Evolutionary conservation across 1,140 invertebrate species (phyloP), one percentile per base, ranked within the genome.

Genomic region (Lethrus apterus): DNA sequence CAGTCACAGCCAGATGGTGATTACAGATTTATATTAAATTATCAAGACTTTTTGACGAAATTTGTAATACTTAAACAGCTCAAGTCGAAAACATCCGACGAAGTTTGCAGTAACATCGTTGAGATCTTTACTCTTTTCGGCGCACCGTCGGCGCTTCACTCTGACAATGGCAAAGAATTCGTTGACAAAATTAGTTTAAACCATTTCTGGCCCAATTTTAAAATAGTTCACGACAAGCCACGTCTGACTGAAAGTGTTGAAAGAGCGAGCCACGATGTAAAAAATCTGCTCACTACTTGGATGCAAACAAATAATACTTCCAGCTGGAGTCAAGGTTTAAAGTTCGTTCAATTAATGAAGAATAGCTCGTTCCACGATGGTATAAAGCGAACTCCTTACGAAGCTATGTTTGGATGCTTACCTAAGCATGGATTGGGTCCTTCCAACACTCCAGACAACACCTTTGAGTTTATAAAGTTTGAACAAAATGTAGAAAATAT

Each of bases 21-120:
- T 0, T 67, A 47, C 44, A 66, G 61, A 43, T 71, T 64, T 44
- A 60, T 72, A 36, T 47, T 74, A 21, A 53, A 65, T 2, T 72
- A 72, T 48, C 66, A 72, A 60, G 65, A 71, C 40, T 62, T 69
- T 31, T 44, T 66, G 2, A 70, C 63, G 4, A 72, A 73, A 54
- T 71, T 69, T 51, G 41, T 63, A 2, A 4, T 48, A 5, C 43
- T 66, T 10, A 50, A 48, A 42, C 46, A 57, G 15, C 30, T 65
- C 7, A 47, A 49, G 50, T 53, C 52, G 4, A 63, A 64, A 52
- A n/a, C n/a, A n/a, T n/a, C n/a, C n/a, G n/a, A 33, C 31, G 31
- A 33, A 33, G 5, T 33, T 5, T 33, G 31, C 13, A 33, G 13
- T 33, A 14, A 33, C 13, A 33, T 26, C 23, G n/a, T 33, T 33